phyloP scores from a whole-genome alignment of 2,797 vertebrate genomes.

The Microcaecilia unicolor region DNA sequence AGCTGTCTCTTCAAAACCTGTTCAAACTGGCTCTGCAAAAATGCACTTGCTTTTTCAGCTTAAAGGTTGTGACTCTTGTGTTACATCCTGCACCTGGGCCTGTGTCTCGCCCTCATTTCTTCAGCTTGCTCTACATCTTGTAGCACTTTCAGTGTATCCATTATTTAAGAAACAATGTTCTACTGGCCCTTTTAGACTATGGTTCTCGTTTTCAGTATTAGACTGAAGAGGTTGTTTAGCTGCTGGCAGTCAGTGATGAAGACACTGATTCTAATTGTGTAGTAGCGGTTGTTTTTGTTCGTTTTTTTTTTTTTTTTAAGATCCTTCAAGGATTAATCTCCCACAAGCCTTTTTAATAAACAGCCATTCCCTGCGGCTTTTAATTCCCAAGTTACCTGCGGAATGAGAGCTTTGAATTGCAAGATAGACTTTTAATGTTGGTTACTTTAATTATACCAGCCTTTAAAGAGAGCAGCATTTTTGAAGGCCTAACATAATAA shows the following conservation, averaged over 20 bases:
- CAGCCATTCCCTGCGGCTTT: background rate
- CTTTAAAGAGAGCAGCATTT: background rate
- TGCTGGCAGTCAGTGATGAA: background rate
- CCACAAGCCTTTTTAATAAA: background rate
- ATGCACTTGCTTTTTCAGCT: too few relatives aligned
- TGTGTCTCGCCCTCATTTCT: too few relatives aligned
- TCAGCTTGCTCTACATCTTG: too few relatives aligned
- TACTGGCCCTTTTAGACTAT: background rate
- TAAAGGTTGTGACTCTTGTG: too few relatives aligned
- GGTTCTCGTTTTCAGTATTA: background rate
- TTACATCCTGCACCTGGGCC: too few relatives aligned
- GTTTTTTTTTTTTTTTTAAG: background rate
- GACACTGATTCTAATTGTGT: background rate
- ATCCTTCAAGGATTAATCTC: background rate
- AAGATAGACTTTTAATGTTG: background rate
- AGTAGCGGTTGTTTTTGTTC: background rate
- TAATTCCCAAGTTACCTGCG: background rate
- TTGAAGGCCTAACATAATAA: background rate
- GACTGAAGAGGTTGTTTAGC: background rate
- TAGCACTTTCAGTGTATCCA: background rate
- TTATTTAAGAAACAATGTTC: constrained; percentile 1
- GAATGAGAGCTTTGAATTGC: background rate
- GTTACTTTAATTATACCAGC: background rate
- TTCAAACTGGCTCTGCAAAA: too few relatives aligned
- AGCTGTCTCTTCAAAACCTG: too few relatives aligned